A percentile compares a stretch with the other conserved stretches of the same genome.
Evolutionary conservation across 1,140 invertebrate species (phyloP).

Genomic region (Hyphantria cunea): DNA sequence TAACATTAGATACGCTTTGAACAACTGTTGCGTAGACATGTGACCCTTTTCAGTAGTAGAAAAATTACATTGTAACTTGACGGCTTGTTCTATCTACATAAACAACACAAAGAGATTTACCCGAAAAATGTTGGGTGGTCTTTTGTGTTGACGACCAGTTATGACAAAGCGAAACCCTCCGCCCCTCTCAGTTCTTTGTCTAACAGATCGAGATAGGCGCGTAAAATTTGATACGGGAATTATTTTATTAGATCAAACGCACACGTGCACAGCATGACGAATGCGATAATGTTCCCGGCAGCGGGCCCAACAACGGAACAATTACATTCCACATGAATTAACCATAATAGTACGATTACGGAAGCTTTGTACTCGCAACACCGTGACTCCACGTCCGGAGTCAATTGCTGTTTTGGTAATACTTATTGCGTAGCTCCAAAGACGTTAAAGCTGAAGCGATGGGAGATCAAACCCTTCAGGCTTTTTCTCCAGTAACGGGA

Average conservation of each 20-base stretch:
- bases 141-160: constrained; percentile 71
- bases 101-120: constrained; percentile 57
- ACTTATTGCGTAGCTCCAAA: constrained; percentile 23
- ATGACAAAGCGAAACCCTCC: constrained; percentile 72
- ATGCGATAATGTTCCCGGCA: constrained; percentile 70
- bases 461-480: no score
- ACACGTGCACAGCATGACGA: constrained; percentile 79
- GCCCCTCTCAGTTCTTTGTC: constrained; percentile 67
- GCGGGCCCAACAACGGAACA: constrained; percentile 56
- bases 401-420: constrained; percentile 47
- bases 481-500: no score
- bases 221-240: constrained; percentile 81
- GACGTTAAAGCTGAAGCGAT: no score
- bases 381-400: constrained; percentile 53
- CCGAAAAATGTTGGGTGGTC: constrained; percentile 63
- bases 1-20: constrained; percentile 13
- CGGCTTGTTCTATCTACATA: constrained; percentile 59
- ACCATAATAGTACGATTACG: constrained; percentile 61
- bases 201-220: constrained; percentile 76
- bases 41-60: constrained; percentile 30
- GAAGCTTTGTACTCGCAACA: constrained; percentile 58
- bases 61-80: constrained; percentile 43
- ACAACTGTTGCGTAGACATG: constrained; percentile 16
- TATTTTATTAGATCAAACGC: constrained; percentile 78
- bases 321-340: constrained; percentile 76